Conservation (phyloP, 1,140 invertebrate genomes). For the Dermatophagoides farinae region DNA sequence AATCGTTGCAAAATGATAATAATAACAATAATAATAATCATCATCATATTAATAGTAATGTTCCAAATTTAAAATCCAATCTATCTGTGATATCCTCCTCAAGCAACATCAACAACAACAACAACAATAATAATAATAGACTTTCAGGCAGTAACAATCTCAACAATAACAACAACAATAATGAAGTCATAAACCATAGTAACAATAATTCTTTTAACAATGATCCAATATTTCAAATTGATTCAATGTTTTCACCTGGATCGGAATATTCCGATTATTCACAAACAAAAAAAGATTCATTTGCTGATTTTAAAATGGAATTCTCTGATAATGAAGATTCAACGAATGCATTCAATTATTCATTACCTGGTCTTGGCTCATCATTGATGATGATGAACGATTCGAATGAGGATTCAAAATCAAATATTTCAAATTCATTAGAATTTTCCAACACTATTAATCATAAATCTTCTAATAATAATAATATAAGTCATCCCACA, state of each 20-base stretch:
- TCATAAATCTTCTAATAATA: no score
- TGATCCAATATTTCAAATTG: no score
- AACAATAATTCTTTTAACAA: constrained; percentile 3
- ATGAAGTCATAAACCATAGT: background rate
- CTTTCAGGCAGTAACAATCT: constrained; percentile 4
- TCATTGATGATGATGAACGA: background rate
- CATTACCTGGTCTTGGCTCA: background rate
- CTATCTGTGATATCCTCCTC: constrained; percentile 1
- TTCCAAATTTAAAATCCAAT: background rate
- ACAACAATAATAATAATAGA: background rate
- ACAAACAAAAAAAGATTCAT: constrained; percentile 2
- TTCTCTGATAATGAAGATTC: constrained; percentile 12
- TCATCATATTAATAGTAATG: no score
- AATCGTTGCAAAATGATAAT: background rate
- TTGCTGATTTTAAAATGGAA: constrained; percentile 11
- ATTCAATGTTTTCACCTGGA: no score
- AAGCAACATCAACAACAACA: constrained; percentile 1
- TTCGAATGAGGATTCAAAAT: background rate
- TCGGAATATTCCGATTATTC: background rate
- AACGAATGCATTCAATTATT: background rate
- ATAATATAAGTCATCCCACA: no score
- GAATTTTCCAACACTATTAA: background rate
- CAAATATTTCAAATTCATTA: background rate
- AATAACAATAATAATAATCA: background rate
- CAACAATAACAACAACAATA: constrained; percentile 12